Evolutionary conservation across 2,888 invertebrate genomes (phyloP).

Genomic region (Perizoma affinitatum): DNA sequence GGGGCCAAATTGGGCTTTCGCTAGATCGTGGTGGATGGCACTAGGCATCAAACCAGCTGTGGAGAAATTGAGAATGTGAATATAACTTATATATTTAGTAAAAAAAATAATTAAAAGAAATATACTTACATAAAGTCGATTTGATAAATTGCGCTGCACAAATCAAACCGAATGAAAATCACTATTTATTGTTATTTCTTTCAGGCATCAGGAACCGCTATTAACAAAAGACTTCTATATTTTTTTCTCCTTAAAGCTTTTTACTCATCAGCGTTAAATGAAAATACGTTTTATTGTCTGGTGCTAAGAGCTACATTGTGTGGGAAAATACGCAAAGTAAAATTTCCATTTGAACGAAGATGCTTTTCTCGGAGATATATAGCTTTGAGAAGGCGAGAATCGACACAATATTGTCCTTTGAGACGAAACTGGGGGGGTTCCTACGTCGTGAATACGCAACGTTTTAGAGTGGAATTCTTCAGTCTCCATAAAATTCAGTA

Average conservation of each 20-base stretch:
- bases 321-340: slow-evolving; percentile 26
- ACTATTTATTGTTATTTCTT: slow-evolving; percentile 46
- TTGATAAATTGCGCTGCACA: slow-evolving; percentile 23
- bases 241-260: slow-evolving; percentile 48
- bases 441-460: slow-evolving; percentile 42
- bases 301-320: slow-evolving; percentile 40
- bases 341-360: slow-evolving; percentile 61
- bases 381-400: slow-evolving; percentile 61
- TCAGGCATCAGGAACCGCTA: slow-evolving; percentile 45
- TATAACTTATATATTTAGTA: too few species aligned
- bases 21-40: too few species aligned
- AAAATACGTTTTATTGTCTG: slow-evolving; percentile 37
- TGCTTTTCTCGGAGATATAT: slow-evolving; percentile 60
- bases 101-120: neutral
- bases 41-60: too few species aligned
- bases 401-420: slow-evolving; percentile 68
- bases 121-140: neutral
- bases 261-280: slow-evolving; percentile 21
- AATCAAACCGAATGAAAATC: slow-evolving; percentile 40
- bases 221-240: slow-evolving; percentile 48
- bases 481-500: slow-evolving; percentile 43
- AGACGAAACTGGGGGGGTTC: slow-evolving; percentile 40
- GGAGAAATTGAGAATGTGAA: too few species aligned
- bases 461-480: slow-evolving; percentile 45
- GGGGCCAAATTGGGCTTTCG: too few species aligned